Percentiles rank a stretch among this genome's conserved stretches.
These are phyloP conservation scores for Yponomeuta sedellus DNA, from an alignment of 2,888 invertebrate species.

Conservation along the genomic window DNA sequence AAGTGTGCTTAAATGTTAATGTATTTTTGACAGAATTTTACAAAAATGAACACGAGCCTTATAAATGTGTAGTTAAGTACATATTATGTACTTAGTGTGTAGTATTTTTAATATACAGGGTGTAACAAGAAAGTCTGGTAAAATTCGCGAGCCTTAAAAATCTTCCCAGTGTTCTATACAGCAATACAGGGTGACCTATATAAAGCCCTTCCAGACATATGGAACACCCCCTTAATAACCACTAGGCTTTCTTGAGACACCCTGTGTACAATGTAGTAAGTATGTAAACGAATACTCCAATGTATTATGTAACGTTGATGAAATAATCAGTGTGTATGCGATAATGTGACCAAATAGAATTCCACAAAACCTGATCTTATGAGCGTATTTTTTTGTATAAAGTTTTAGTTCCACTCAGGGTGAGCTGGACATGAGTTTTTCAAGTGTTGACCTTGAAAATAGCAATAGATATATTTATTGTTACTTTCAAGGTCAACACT, in stretches of 20 bases:
- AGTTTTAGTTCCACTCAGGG: neutral
- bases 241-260: too few relatives aligned
- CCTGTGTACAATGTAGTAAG: neutral
- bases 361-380: slow-evolving; percentile 13
- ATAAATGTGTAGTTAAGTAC: neutral
- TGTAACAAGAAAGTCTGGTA: too few relatives aligned
- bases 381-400: slow-evolving; percentile 13
- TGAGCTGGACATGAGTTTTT: too few relatives aligned
- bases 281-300: neutral
- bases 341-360: slow-evolving; percentile 10
- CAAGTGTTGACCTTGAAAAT: too few relatives aligned
- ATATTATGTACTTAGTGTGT: neutral
- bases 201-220: too few relatives aligned
- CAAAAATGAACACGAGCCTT: neutral
- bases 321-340: neutral
- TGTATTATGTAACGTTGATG: neutral
- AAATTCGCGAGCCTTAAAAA: too few relatives aligned
- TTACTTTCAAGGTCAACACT: too few relatives aligned
- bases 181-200: too few relatives aligned
- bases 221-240: too few relatives aligned
- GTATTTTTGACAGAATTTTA: slow-evolving; percentile 2
- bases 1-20: neutral
- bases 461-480: too few relatives aligned
- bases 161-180: too few relatives aligned
- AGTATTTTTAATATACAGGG: too few relatives aligned